Evolutionary conservation across 2,888 invertebrate species (phyloP).

Genomic region (Sarcophaga caerulescens): DNA sequence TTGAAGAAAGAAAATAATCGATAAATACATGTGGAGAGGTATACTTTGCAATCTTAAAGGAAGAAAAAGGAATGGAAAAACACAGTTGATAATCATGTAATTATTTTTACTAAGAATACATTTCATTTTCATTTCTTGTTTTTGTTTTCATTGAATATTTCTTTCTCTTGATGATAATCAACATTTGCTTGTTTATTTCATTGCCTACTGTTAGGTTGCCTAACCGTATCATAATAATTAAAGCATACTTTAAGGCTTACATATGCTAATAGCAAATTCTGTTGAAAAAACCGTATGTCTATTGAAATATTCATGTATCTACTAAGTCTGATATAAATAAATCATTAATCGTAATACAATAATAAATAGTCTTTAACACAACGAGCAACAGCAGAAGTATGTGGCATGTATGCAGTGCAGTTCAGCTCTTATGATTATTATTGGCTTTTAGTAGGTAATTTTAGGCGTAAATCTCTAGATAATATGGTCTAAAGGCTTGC

Average conservation of each 20-base stretch:
- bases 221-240: slow-evolving; percentile 3
- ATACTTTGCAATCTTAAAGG: no score
- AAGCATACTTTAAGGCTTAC: slow-evolving; percentile 33
- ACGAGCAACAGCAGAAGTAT: neutral
- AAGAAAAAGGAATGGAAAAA: no score
- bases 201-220: neutral
- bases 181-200: no score
- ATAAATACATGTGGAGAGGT: no score
- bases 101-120: no score
- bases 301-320: neutral
- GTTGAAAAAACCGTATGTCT: neutral
- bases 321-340: slow-evolving; percentile 19
- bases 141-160: neutral
- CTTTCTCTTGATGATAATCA: no score
- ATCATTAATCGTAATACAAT: slow-evolving; percentile 4
- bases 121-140: neutral
- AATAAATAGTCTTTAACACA: neutral
- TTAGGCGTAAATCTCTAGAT: neutral
- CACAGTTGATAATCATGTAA: no score
- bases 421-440: no score
- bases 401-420: no score
- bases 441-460: no score
- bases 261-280: neutral
- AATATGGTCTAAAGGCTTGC: neutral
- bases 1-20: no score